phyloP scores from a whole-genome alignment of 2,888 invertebrate genomes.

The Nymphalis c-album region DNA sequence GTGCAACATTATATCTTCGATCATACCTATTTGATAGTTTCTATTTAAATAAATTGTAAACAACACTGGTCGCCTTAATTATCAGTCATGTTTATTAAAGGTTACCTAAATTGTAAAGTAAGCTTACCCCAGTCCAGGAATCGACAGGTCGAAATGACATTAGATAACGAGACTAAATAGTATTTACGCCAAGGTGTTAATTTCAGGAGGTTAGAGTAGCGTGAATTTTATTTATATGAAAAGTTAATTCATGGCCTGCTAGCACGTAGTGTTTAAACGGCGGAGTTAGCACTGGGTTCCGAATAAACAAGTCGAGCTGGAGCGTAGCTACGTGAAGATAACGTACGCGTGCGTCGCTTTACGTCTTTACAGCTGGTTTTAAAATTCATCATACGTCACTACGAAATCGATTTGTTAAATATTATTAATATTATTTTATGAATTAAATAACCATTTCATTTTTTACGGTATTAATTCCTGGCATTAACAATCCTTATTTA shows the following conservation, averaged over 20 bases:
- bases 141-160: conserved; percentile 54
- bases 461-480: conserved; percentile 30
- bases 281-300: conserved; percentile 76
- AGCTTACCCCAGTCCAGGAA: conserved; percentile 34
- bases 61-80: no score
- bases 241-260: conserved; percentile 79
- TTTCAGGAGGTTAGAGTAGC: conserved; percentile 81
- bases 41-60: not conserved
- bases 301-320: conserved; percentile 69
- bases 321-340: conserved; percentile 50
- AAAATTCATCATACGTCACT: conserved; percentile 30
- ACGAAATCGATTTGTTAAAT: conserved; percentile 13
- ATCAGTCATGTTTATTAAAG: no score
- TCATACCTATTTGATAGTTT: not conserved
- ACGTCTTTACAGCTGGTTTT: conserved; percentile 41
- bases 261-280: conserved; percentile 79
- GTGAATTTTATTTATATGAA: conserved; percentile 82
- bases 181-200: conserved; percentile 80
- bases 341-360: conserved; percentile 46
- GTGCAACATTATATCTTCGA: conserved; percentile 7
- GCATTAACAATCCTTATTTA: not conserved
- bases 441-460: not conserved
- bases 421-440: not conserved
- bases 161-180: conserved; percentile 73
- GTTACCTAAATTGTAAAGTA: not conserved